Evolutionary conservation across 2,888 invertebrate species (phyloP).

Genomic region (Melitaea athalia): DNA sequence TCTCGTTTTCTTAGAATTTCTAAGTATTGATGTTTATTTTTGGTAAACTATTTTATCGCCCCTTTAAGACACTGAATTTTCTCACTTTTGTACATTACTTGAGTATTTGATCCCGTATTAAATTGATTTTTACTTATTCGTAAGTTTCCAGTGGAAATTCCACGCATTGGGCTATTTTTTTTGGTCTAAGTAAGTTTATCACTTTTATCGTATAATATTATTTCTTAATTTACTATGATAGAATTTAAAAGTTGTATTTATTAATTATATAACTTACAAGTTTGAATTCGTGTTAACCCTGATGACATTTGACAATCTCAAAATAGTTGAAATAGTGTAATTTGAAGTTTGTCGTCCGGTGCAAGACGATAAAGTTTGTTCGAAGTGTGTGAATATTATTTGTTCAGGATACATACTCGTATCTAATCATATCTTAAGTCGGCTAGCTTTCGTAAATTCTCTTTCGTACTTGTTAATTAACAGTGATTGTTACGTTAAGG

Average conservation of each 20-base stretch:
- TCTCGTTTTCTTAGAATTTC: too few relatives aligned
- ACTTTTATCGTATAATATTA: too few relatives aligned
- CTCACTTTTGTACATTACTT: too few relatives aligned
- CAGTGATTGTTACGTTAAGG: constrained; percentile 46
- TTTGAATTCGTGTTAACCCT: constrained; percentile 13
- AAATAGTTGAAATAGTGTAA: constrained; percentile 47
- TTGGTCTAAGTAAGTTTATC: too few relatives aligned
- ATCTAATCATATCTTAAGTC: constrained; percentile 56
- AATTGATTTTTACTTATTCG: too few relatives aligned
- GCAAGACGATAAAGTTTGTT: constrained; percentile 57
- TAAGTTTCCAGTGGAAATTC: too few relatives aligned
- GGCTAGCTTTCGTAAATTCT: constrained; percentile 55
- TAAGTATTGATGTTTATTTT: too few relatives aligned
- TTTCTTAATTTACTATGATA: too few relatives aligned
- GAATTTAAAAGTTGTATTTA: not conserved
- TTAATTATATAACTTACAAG: constrained; percentile 5
- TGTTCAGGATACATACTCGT: constrained; percentile 55
- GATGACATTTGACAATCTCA: constrained; percentile 25
- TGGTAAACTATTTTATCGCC: too few relatives aligned
- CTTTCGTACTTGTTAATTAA: constrained; percentile 61
- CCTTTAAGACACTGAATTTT: too few relatives aligned
- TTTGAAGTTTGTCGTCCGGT: constrained; percentile 57
- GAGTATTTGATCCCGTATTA: too few relatives aligned
- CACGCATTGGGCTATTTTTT: too few relatives aligned
- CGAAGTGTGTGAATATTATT: constrained; percentile 63